Base-by-base conservation (phyloP, 1,140 invertebrate genomes). In the Drosophila subobscura region DNA sequence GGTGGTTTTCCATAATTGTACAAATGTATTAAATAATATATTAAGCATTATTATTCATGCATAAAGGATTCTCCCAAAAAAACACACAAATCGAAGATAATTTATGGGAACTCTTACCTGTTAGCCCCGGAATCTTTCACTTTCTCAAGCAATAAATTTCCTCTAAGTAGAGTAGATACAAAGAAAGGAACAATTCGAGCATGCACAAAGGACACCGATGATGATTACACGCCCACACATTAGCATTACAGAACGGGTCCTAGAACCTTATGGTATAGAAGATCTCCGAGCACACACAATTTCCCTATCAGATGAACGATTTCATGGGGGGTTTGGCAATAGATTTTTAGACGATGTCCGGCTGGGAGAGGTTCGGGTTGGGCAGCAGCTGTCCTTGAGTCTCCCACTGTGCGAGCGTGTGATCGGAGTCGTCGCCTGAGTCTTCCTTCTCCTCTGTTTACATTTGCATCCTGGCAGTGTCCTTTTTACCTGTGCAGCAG, bases 171-270 rank as follows among this genome's bases (percentile, higher is more conserved):
- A 49, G 41, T 45, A 57, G 53, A 37, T 7, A 37, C 51, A 49
- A 44, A 45, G 52, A 52, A 57, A 66, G 58, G 59, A 33, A 29
- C 50, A 42, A 66, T 20, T 37, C 23, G 23, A 12, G 42, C n/a
- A 14, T 27, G 25, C 23, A 70, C 66, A 64, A 74, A 77, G 25
- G 55, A 47, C 56, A 61, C 46, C 55, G 59, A 64, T 49, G 58
- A 86, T 75, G 74, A 78, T 86, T 83, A 63, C 75, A 88, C 83
- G 56, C 78, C 83, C 83, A 76, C 81, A 77, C 83, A 81, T 74
- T 76, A 68, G 59, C 45, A n/a, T 27, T n/a, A 14, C 33, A 6
- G n/a, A 51, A 57, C 54, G 25, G 50, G 41, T 68, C 46, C 56
- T 12, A 64, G 66, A 60, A 63, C 33, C 29, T 14, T 14, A 25